Base-by-base conservation (phyloP, 2,888 invertebrate species). In the Bruchidius siliquastri region DNA sequence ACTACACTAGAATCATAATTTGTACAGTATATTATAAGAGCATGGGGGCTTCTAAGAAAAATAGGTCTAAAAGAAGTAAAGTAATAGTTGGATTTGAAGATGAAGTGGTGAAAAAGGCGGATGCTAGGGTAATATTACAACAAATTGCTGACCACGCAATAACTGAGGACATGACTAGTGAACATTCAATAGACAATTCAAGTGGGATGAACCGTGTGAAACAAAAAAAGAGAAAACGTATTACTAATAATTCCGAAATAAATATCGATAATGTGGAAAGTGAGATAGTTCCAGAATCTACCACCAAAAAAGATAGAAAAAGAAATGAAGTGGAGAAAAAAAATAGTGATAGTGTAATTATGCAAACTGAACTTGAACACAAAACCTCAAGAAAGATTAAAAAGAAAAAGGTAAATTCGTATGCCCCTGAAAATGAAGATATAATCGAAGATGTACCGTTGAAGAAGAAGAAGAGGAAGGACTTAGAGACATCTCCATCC, bases 31-130 rank as follows among this genome's bases (percentile, higher is more conserved):
- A 26, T 26, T n/a, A n/a, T 30, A 30, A 49, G 49, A 49, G 18
- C 18, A 49, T 49, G 49, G 49, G 49, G 49, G 49, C 49, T 49
- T 8, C 49, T 22, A 20, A 49, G 49, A 74, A 67, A 20, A 76
- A 74, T 72, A 79, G 75, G 20, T 73, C 69, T 21, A 76, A 73
- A 18, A 77, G 74, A 73, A 71, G 66, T 2, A 74, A 70, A 32
- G 75, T 71, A 72, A 75, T 67, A 32, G 75, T 79, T 18, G 69
- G 69, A 26, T 80, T 80, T 70, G 80, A 80, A n/a, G 74, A 78
- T n/a, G 80, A 80, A 77, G 68, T 77, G 32, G 70, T 80, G 21
- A 78, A 72, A 20, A 80, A 78, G 74, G 74, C 77, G 1, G 72
- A 72, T 21, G 80, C 78, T 68, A 49, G 18, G 49, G 49, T 49